Percentiles rank a stretch among this genome's conserved stretches.
These are phyloP conservation scores for Anolis apletophallus DNA, from an alignment of 2,797 vertebrate genomes.

Conservation along the genomic window DNA sequence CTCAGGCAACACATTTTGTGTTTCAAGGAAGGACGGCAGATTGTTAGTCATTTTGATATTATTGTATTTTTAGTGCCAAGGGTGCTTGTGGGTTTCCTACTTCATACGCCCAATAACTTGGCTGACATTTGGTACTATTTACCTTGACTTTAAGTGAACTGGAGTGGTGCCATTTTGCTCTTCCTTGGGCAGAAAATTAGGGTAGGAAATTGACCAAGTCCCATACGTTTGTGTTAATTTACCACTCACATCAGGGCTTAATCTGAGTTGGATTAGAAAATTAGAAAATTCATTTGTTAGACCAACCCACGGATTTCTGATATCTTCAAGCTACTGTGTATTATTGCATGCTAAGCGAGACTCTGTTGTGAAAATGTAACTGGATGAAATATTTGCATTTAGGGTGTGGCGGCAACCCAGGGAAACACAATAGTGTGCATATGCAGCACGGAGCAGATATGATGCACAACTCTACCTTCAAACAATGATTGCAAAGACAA, in stretches of 20 bases:
- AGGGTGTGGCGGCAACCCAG: conserved; percentile 55
- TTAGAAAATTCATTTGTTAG: background rate
- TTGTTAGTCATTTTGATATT: too few species aligned
- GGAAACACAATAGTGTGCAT: conserved; percentile 29
- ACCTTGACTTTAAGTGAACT: too few species aligned
- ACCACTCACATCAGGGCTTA: background rate
- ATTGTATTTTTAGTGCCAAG: too few species aligned
- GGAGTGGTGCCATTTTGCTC: too few species aligned
- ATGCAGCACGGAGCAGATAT: conserved; percentile 37
- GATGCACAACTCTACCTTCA: conserved; percentile 49
- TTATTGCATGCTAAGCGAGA: background rate
- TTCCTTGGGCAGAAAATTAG: too few species aligned
- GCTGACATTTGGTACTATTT: too few species aligned
- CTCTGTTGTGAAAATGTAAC: background rate
- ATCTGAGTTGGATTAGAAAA: background rate
- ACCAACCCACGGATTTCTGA: background rate
- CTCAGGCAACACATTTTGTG: too few species aligned
- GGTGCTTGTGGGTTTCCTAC: too few species aligned
- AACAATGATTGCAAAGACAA: conserved; percentile 49
- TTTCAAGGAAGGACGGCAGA: too few species aligned
- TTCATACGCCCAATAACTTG: too few species aligned
- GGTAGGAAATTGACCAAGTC: background rate
- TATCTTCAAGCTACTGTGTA: background rate
- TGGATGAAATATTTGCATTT: conserved; percentile 63
- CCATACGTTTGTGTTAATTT: background rate